Evolutionary conservation across 2,888 invertebrate species (phyloP).

Genomic region (Panorpa germanica): DNA sequence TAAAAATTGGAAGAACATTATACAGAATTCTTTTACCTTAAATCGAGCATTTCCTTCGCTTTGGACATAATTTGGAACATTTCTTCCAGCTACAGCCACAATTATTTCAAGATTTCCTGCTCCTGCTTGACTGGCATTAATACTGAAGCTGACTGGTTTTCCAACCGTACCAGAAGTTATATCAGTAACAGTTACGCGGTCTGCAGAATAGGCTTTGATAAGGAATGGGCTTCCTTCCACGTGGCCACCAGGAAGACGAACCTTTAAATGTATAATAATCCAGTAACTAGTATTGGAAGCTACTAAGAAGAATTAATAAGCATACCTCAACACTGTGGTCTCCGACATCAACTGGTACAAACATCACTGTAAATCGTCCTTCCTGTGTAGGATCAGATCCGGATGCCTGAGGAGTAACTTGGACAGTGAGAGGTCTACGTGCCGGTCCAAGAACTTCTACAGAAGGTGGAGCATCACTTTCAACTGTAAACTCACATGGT

Average conservation of each 20-base stretch:
- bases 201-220: constrained; percentile 90
- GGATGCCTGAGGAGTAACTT: too few species aligned
- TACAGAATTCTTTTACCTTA: constrained; percentile 28
- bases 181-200: constrained; percentile 85
- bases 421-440: constrained; percentile 48
- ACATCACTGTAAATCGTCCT: constrained; percentile 38
- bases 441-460: constrained; percentile 67
- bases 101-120: constrained; percentile 96
- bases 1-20: neutral
- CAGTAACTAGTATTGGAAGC: neutral
- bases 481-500: constrained; percentile 68
- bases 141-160: constrained; percentile 85
- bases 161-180: constrained; percentile 82
- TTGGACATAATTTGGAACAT: constrained; percentile 95
- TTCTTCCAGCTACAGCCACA: constrained; percentile 87
- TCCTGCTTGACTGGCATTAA: constrained; percentile 67
- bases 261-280: constrained; percentile 14
- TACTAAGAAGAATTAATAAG: neutral
- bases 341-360: constrained; percentile 78
- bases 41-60: constrained; percentile 95
- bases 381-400: constrained; percentile 18
- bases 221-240: constrained; percentile 91
- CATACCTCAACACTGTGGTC: constrained; percentile 82
- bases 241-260: constrained; percentile 42
- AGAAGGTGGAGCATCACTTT: constrained; percentile 63